These are phyloP conservation scores for Ectropis grisescens DNA, from an alignment of 1,140 invertebrate species.

Conservation along the genomic window DNA sequence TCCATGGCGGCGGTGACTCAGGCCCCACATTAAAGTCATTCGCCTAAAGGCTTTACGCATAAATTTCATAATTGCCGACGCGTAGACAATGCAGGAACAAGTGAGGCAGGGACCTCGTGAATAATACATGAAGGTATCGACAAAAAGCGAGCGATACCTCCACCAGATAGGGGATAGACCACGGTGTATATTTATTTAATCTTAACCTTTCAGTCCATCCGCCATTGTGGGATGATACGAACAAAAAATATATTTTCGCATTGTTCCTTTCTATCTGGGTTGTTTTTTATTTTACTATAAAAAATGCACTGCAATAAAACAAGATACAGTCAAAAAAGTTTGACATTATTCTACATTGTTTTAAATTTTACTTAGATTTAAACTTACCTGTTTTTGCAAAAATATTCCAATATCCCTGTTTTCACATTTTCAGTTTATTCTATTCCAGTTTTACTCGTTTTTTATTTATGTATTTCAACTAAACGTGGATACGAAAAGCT, in stretches of 20 bases:
- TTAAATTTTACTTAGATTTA: too few relatives aligned
- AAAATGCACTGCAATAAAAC: neutral
- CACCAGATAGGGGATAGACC: slow-evolving; percentile 30
- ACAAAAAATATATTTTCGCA: slow-evolving; percentile 27
- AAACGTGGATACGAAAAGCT: too few relatives aligned
- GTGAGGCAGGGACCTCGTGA: slow-evolving; percentile 37
- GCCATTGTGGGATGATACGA: slow-evolving; percentile 21
- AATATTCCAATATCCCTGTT: too few relatives aligned
- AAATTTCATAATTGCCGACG: slow-evolving; percentile 57
- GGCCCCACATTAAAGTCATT: slow-evolving; percentile 34
- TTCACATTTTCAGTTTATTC: neutral
- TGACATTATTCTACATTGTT: neutral
- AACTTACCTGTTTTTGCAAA: too few relatives aligned
- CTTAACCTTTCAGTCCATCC: slow-evolving; percentile 26
- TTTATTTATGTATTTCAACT: too few relatives aligned
- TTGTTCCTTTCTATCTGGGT: too few relatives aligned
- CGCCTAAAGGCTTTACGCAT: slow-evolving; percentile 55
- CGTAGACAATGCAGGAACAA: slow-evolving; percentile 57
- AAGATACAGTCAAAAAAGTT: neutral
- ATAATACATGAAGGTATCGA: slow-evolving; percentile 34
- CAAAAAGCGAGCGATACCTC: slow-evolving; percentile 30
- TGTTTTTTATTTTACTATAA: too few relatives aligned
- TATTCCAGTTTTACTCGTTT: too few relatives aligned
- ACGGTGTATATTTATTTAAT: slow-evolving; percentile 35
- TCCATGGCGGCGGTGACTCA: slow-evolving; percentile 38